Conservation (phyloP, 2,888 invertebrate species). For the Lycaena phlaeas region DNA sequence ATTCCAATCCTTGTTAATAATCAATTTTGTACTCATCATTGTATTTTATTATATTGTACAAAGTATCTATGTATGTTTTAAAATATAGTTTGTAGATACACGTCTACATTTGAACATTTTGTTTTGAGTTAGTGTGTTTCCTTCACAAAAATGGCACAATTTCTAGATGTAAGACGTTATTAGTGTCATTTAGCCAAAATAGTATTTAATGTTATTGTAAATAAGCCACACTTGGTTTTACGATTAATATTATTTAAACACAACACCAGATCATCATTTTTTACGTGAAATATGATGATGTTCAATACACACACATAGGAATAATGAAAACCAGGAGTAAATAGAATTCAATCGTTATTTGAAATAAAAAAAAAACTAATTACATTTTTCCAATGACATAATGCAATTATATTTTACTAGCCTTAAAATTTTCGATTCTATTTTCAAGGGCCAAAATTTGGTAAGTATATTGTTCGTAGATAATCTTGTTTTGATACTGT, state of each 20-base stretch:
- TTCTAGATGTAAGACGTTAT: slow-evolving; percentile 55
- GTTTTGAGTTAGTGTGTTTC: slow-evolving; percentile 28
- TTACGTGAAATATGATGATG: no score
- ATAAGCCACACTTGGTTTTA: slow-evolving; percentile 53
- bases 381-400: background rate
- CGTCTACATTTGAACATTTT: slow-evolving; percentile 20
- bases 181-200: slow-evolving; percentile 71
- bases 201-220: slow-evolving; percentile 59
- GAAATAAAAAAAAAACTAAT: background rate
- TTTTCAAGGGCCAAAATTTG: slow-evolving; percentile 7
- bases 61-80: background rate
- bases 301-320: no score
- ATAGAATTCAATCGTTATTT: background rate
- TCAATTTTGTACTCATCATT: slow-evolving; percentile 7
- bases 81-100: slow-evolving; percentile 26
- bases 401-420: background rate
- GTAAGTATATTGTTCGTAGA: slow-evolving; percentile 8
- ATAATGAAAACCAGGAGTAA: no score
- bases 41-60: slow-evolving; percentile 6
- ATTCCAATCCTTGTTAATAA: slow-evolving; percentile 2
- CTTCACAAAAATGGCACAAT: slow-evolving; percentile 48
- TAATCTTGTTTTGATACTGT: slow-evolving; percentile 12
- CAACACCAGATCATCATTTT: no score
- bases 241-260: slow-evolving; percentile 10
- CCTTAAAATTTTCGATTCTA: slow-evolving; percentile 2